Evolutionary conservation across 2,888 invertebrate genomes (phyloP), one percentile per base, ranked within the genome.

Genomic region (Platycheirus albimanus): DNA sequence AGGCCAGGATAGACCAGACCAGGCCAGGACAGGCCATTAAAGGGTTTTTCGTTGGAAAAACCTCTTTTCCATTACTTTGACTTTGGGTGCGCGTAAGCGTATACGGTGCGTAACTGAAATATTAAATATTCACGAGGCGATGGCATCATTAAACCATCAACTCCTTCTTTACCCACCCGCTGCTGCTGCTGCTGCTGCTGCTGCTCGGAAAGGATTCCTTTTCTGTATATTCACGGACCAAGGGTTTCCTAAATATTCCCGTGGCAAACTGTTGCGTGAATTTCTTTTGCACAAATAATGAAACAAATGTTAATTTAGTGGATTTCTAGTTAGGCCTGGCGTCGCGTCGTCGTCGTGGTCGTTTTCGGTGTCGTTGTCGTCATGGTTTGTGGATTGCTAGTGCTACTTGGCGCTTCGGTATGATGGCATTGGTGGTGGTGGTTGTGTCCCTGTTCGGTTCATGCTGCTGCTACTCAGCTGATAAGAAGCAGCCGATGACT

Each of bases 231-330:
- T 83, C 63, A 78, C 78, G 69, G 56, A 63, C 71, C 67, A 72
- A 83, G 72, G 56, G 63, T 71, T 74, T 64, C n/a, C 63, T 33
- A 19, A 69, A 83, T 58, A 69, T 74, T 78, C 72, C 30, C 83
- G 78, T 72, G 83, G 83, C 78, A 83, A 83, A 83, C 78, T 83
- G 83, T 83, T 83, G 78, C 83, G 83, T 83, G 83, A 78, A 83
- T 54, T 78, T 78, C 67, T 78, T 83, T 78, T 41, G 45, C 70
- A 3, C 30, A 54, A n/a, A n/a, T n/a, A n/a, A n/a, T n/a, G 52
- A 83, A 61, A 69, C 72, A 78, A 83, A 83, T 83, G 83, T 83
- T 83, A 83, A 83, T 83, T 83, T 83, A 74, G 72, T 81, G 52
- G 49, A 76, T 66, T 78, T 54, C 56, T 54, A 78, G 69, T 78